Conservation (phyloP, 2,888 invertebrate species). For the Cryptophagus acutangulus region DNA sequence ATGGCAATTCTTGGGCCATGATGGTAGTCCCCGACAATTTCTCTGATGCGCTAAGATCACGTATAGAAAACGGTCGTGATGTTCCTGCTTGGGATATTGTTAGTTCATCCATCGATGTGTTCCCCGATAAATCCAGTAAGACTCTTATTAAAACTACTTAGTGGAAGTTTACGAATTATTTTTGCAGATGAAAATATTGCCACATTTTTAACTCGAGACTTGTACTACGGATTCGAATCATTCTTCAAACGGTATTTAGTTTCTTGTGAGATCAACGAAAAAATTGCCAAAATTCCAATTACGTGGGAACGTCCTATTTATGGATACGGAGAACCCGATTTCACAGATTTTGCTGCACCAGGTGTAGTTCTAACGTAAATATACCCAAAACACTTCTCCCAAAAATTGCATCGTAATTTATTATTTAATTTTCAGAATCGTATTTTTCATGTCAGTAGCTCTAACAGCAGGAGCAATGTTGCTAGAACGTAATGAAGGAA, state of each 20-base stretch:
- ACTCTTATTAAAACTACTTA: too few species aligned
- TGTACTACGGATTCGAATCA: constrained; percentile 66
- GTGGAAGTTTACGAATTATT: constrained; percentile 8
- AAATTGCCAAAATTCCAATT: constrained; percentile 58
- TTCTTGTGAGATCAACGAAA: constrained; percentile 61
- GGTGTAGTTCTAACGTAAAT: constrained; percentile 83
- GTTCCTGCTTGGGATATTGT: constrained; percentile 54
- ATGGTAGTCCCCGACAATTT: constrained; percentile 73
- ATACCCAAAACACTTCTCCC: constrained; percentile 1
- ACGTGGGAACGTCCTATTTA: constrained; percentile 71
- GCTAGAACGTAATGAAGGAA: constrained; percentile 83
- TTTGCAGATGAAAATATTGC: constrained; percentile 84
- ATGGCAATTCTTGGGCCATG: constrained; percentile 72
- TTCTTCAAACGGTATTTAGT: constrained; percentile 63
- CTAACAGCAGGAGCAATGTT: constrained; percentile 87
- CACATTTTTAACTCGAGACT: constrained; percentile 67
- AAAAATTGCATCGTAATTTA: constrained; percentile 4
- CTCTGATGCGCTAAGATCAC: constrained; percentile 58
- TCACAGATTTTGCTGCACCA: constrained; percentile 92
- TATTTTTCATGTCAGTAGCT: constrained; percentile 91
- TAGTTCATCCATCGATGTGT: constrained; percentile 63
- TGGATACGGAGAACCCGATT: constrained; percentile 71
- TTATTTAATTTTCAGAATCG: constrained; percentile 58
- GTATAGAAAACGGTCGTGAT: constrained; percentile 52
- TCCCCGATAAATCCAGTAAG: constrained; percentile 82